Conservation (phyloP, 2,797 vertebrate species). For the Chromis chromis region DNA sequence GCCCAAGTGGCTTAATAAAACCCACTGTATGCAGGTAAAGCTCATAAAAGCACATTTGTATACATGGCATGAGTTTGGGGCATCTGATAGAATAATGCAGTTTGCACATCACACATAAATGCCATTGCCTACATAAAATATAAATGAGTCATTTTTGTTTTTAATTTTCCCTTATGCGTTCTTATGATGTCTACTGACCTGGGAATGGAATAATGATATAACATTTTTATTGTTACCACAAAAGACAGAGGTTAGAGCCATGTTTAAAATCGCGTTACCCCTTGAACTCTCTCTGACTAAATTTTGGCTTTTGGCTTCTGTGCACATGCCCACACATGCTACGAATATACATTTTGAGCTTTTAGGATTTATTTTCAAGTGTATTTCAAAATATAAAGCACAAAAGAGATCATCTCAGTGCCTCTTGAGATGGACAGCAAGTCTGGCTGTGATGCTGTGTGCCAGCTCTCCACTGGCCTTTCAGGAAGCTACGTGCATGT, state of each 20-base stretch:
- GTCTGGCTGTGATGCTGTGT: slow-evolving; percentile 70
- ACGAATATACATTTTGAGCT: slow-evolving; percentile 8
- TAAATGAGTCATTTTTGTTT: slow-evolving; percentile 38
- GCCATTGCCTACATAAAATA: slow-evolving; percentile 50
- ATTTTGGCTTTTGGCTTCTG: slow-evolving; percentile 15
- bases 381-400: slow-evolving; percentile 21
- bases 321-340: slow-evolving; percentile 4
- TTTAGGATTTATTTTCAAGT: slow-evolving; percentile 35
- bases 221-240: slow-evolving; percentile 10
- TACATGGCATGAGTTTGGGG: slow-evolving; percentile 33
- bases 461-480: slow-evolving; percentile 75
- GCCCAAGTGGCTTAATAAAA: slow-evolving; percentile 68
- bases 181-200: neutral
- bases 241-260: neutral
- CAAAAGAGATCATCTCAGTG: slow-evolving; percentile 61
- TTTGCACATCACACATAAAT: slow-evolving; percentile 41
- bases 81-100: slow-evolving; percentile 5
- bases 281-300: neutral
- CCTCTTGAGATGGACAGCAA: slow-evolving; percentile 77
- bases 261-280: neutral
- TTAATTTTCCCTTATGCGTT: slow-evolving; percentile 21
- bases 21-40: slow-evolving; percentile 40
- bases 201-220: neutral
- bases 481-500: slow-evolving; percentile 81
- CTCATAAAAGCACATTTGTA: slow-evolving; percentile 63